Evolutionary conservation across 1,140 invertebrate species (phyloP), one percentile per base, ranked within the genome.

Genomic region (Scaptomyza pallida): DNA sequence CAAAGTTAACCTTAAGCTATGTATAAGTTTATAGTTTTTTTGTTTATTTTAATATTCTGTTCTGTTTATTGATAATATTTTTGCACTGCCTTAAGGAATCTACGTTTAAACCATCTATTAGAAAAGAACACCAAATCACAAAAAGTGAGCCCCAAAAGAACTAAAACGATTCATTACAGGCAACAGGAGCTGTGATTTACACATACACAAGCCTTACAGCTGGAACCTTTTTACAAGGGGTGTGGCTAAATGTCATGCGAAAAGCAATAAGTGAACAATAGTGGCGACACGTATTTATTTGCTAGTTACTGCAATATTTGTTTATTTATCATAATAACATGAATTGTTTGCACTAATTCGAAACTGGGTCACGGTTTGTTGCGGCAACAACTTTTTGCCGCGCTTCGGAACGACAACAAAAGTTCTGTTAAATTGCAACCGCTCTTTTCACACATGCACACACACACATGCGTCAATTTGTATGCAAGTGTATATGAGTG

Each of bases 1-100:
- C 74, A 68, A 75, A 81, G 78, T 82, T 88, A 83, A 75, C 73
- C 80, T 85, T 78, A 85, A 86, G 80, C 72, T 86, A 86, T 78
- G 72, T 75, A 78, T 43, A 65, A 71, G 55, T 59, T 55, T 59
- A 62, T 40, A 26, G 16, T 12, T 41, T 41, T 16, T 35, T 48
- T 12, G n/a, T 41, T 54, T 68, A 67, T 61, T 54, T 67, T 59
- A 43, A 57, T 75, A 21, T 78, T 30, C 57, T 54, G 48, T 78
- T 19, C 57, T 54, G 48, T 41, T 13, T 33, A 26, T 0, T n/a
- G 10, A n/a, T n/a, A n/a, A n/a, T n/a, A n/a, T n/a, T n/a, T n/a
- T n/a, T n/a, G n/a, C n/a, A 12, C 10, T 12, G 10, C 33, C 4
- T 6, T 26, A 12, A 35, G 33, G 9, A 10, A n/a, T n/a, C n/a